A percentile compares a stretch with the other conserved stretches of the same genome.
Conservation (phyloP, 2,797 vertebrate species). For the Syndactyla subalaris region DNA sequence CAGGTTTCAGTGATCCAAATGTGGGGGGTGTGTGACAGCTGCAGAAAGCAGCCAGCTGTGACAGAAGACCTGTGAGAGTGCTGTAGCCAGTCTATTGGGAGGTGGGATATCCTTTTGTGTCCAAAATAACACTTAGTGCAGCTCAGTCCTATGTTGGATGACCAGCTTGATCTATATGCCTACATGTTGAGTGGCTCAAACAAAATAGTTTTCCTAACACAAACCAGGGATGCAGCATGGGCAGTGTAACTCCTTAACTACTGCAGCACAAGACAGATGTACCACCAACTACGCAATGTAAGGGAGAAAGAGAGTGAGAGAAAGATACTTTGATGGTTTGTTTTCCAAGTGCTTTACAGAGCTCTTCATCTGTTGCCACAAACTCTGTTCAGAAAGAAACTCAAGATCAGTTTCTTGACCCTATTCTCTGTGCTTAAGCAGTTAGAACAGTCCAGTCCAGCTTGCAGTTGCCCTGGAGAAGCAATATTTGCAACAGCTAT, state of each 20-base stretch:
- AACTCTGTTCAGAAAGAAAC: background rate
- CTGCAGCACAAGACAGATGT: background rate
- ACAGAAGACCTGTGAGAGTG: background rate
- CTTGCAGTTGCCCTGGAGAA: background rate
- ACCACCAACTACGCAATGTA: background rate
- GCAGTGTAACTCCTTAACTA: background rate
- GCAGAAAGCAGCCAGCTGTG: background rate
- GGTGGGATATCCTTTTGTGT: background rate
- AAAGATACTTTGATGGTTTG: background rate
- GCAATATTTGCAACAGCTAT: background rate
- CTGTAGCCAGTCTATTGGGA: background rate
- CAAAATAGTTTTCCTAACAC: background rate
- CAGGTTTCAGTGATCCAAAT: background rate
- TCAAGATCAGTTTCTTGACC: background rate
- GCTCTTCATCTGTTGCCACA: background rate
- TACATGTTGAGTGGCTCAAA: background rate
- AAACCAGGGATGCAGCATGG: background rate
- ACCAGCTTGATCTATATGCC: background rate
- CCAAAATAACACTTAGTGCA: background rate
- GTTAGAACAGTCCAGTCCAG: background rate
- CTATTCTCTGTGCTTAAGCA: background rate
- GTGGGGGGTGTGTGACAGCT: background rate
- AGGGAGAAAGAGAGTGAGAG: background rate
- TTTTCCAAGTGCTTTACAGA: background rate
- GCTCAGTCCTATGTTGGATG: background rate